These are phyloP conservation scores for Notamacropus eugenii DNA, from an alignment of 2,797 vertebrate genomes.

Conservation along the genomic window DNA sequence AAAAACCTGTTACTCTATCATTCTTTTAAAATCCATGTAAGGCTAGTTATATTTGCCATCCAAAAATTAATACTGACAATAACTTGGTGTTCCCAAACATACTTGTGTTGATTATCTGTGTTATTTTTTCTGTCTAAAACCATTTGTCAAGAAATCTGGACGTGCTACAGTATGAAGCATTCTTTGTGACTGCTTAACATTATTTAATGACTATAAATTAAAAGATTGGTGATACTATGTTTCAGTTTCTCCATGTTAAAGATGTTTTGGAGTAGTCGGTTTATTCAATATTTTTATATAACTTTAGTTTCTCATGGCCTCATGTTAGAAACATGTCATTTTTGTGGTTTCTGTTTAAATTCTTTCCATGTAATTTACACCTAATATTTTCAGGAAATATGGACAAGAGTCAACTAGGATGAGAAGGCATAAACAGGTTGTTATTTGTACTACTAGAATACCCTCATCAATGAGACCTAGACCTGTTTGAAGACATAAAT, in stretches of 20 bases:
- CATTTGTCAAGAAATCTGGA: background rate
- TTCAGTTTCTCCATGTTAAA: background rate
- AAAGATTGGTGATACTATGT: background rate
- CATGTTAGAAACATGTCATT: conserved; percentile 35
- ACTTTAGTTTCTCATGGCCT: background rate
- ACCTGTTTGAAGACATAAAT: background rate
- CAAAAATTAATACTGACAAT: conserved; percentile 60
- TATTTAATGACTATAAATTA: conserved; percentile 39
- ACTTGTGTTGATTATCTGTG: conserved; percentile 51
- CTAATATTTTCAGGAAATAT: background rate
- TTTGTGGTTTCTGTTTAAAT: conserved; percentile 50
- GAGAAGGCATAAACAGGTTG: background rate
- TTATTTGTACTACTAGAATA: background rate
- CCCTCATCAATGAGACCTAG: background rate
- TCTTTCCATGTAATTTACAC: conserved; percentile 4
- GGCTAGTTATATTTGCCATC: conserved; percentile 40
- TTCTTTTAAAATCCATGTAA: background rate
- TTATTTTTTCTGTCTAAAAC: background rate
- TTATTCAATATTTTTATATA: conserved; percentile 43
- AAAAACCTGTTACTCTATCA: background rate
- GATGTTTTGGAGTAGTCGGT: background rate
- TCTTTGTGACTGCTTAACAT: background rate
- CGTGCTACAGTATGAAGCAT: background rate
- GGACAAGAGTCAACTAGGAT: background rate
- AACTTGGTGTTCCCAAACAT: conserved; percentile 59